Evolutionary conservation across 2,888 invertebrate species (phyloP), one percentile per base, ranked within the genome.

Genomic region (Pyrocoelia pectoralis): DNA sequence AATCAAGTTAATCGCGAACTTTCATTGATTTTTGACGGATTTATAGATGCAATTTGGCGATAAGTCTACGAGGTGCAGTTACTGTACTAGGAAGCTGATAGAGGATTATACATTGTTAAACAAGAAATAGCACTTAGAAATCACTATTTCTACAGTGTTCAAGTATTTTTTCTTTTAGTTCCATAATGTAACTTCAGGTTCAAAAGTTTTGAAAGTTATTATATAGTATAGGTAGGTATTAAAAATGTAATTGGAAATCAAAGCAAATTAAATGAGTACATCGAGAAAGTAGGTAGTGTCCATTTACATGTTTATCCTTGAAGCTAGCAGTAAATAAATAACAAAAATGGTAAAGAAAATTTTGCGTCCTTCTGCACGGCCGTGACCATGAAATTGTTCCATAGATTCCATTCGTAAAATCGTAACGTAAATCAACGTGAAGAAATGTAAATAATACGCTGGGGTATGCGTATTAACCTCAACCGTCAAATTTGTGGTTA

Each of bases 51-150:
- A 57, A 51, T 63, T 63, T 49, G 58, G 58, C 48, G 40, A 49
- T 15, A 50, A 63, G 58, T 55, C 50, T 62, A 52, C 46, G 60
- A 60, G 53, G 60, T 54, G 53, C 28, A 33, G 58, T 41, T 29
- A 33, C 52, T 52, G 9, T 17, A 41, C 51, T 33, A 59, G 59
- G 63, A 64, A 64, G 41, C 56, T 28, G 24, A 24, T 24, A 56
- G 14, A 33, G 28, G 24, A 19, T 46, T 28, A 19, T 38, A 18
- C 38, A 38, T 48, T 56, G 56, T 61, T 61, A 17, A 17, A 64
- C 63, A 64, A 64, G 63, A 55, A 64, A 64, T 33, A 59, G 58
- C 63, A 64, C 63, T 64, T 64, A 64, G 63, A 59, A 59, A 64
- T 57, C 33, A 57, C 52, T 56, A 61, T 61, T 56, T 40, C 17